Evolutionary conservation across 2,797 vertebrate species (phyloP).

Genomic region (Pempheris klunzingeri): DNA sequence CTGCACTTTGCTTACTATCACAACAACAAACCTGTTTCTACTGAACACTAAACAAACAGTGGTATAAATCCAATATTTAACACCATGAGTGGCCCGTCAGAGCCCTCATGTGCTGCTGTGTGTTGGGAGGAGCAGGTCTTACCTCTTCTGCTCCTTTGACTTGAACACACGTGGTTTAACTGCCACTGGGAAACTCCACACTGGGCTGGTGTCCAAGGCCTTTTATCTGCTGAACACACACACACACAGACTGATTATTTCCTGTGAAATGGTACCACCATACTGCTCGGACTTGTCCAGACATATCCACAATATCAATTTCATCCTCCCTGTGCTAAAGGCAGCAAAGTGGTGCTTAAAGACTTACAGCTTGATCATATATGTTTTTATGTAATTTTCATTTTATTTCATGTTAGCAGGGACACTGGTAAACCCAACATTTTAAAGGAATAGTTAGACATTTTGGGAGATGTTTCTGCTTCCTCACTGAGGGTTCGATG

Average conservation of each 20-base stretch:
- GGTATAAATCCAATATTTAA: background rate
- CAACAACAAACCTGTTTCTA: background rate
- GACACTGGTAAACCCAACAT: background rate
- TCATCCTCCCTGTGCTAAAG: background rate
- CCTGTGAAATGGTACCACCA: slow-evolving; percentile 47
- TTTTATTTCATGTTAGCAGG: too few relatives aligned
- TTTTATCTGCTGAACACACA: slow-evolving; percentile 19
- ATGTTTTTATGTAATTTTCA: too few relatives aligned
- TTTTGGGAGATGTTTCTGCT: background rate
- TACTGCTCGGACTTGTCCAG: slow-evolving; percentile 17
- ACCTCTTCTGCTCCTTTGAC: slow-evolving; percentile 19
- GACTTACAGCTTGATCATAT: background rate
- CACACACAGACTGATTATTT: slow-evolving; percentile 24
- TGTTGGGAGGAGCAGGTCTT: slow-evolving; percentile 32
- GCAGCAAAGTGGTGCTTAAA: background rate
- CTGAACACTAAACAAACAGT: background rate
- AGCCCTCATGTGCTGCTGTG: background rate
- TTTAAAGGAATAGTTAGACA: background rate
- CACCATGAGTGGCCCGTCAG: background rate
- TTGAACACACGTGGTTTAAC: slow-evolving; percentile 25
- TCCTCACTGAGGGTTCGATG: background rate
- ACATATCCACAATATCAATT: slow-evolving; percentile 20
- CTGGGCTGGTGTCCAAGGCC: slow-evolving; percentile 38
- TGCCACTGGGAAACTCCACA: slow-evolving; percentile 74
- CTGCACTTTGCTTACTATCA: background rate